Base-by-base conservation (phyloP, 2,888 invertebrate species). In the Drosophila mayaguana region DNA sequence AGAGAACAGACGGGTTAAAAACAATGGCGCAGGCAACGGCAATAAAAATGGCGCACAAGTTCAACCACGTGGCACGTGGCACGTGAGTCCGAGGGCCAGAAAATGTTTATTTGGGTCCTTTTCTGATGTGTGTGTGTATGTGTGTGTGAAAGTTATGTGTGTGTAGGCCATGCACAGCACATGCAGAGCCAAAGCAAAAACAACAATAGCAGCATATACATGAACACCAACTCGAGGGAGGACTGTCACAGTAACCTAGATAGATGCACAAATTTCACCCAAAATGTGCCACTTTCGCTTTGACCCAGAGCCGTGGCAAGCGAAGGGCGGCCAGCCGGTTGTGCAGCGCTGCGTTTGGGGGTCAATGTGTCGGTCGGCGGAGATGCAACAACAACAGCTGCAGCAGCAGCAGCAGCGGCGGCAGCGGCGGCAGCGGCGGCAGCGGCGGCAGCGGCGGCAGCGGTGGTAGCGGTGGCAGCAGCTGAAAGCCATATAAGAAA, bases 281-380 rank as follows among this genome's bases (percentile, higher is more conserved):
- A 86, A 89, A 89, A 81, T 87, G 90, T 88, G 90, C 86, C 86
- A 87, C 86, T 87, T 87, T 87, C 90, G 86, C 83, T 87, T 87
- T 87, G 90, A 87, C 89, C 89, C 89, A 80, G 83, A 80, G 80
- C 78, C 74, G 72, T 78, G 75, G 80, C 86, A 83, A 83, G 70
- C 75, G 78, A 80, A 82, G 80, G 83, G 78, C 78, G 77, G 63
- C 68, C 64, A 62, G 54, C 68, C 74, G 72, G 64, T 74, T 68
- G 66, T 59, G 69, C 81, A 56, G 45, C 40, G 48, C 78, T 68
- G 68, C 82, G 59, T 82, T 82, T 83, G 83, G 81, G 84, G 84
- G 84, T 85, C 84, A 85, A 85, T 89, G 84, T 87, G 80, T 56
- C 68, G 68, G 64, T 56, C 60, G 70, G 55, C 42, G 50, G 54